Evolutionary conservation across 2,888 invertebrate species (phyloP), one percentile per base, ranked within the genome.

Genomic region (Tetheella fluctuosa): DNA sequence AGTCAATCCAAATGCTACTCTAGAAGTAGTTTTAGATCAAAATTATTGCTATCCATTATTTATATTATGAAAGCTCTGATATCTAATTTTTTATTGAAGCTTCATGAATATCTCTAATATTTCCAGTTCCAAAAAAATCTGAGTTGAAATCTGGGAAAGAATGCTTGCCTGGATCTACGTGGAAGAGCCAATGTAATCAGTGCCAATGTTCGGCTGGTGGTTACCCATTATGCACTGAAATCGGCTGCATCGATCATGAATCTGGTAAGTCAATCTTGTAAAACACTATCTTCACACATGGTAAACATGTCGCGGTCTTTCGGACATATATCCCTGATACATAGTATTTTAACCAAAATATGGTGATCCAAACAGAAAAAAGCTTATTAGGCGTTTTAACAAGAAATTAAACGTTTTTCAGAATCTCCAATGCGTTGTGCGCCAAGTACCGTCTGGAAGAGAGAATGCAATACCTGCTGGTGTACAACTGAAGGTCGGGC

Each of bases 401-500:
- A 34, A 20, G 17, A 57, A 25, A 48, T 58, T 7, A 15, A 54
- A 37, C 30, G 17, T 39, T 30, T 77, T 79, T 15, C 76, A 86
- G 86, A 79, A 59, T 65, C 66, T 2, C 60, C 65, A 13, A 61
- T 69, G 48, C 65, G 63, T 8, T 91, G 91, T 63, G 76, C 74
- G 1, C 88, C 90, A 0, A 80, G 81, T 7, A 75, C 77, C 0
- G 60, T 62, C 25, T 90, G 89, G 81, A 76, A 74, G 59, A 63
- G 74, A 13, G 83, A 83, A n/a, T 89, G 89, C 69, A 89, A 90
- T 68, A 76, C 75, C 0, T 92, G 92, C 64, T 76, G 74, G 62
- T 92, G 91, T 60, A 73, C 76, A 2, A 56, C 65, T 0, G 68
- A 79, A 0, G 90, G 90, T 0, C 61, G 59, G 0, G 68, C 79